Base-by-base conservation (phyloP, 2,888 invertebrate species). In the Alviniconcha strummeri region DNA sequence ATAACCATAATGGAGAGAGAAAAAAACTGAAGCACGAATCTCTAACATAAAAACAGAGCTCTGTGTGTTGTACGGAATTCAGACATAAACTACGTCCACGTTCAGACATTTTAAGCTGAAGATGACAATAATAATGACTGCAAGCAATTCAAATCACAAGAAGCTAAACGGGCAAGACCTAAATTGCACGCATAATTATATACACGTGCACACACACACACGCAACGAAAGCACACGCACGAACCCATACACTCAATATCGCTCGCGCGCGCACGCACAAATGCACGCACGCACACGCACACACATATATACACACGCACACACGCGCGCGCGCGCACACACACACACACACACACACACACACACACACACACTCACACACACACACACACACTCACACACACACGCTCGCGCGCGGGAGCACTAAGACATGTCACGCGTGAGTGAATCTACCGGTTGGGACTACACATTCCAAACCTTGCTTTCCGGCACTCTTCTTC, bases 281-380 rank as follows among this genome's bases (percentile, higher is more conserved):
- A 72, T 5, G 11, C 72, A 72, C 52, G 36, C 72, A 72, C 52
- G 36, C 72, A 9, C 52, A 72, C 72, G 36, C 36, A 72, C 72
- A 72, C 36, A 72, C 72, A 72, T 13, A 72, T n/a, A 72, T 36
- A 72, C 72, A 72, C 36, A 19, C 69, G n/a, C 17, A 69, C 69
- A 69, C 17, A 69, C 69, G n/a, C 17, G n/a, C 69, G n/a, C 17
- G n/a, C 69, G n/a, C 69, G n/a, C 69, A 69, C 69, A 69, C 69
- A 69, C 69, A 69, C 69, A 15, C 69, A 69, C 69, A 15, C 69
- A 69, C 69, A 15, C 69, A 69, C 69, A 15, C 69, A 69, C 69
- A 69, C 69, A 69, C 69, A 69, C 69, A 69, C 69, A 69, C 69
- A 69, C 69, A 69, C 69, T 5, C 69, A 69, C 69, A 69, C 69